Evolutionary conservation across 2,797 vertebrate species (phyloP).

Genomic region (Sebastes diaconus): DNA sequence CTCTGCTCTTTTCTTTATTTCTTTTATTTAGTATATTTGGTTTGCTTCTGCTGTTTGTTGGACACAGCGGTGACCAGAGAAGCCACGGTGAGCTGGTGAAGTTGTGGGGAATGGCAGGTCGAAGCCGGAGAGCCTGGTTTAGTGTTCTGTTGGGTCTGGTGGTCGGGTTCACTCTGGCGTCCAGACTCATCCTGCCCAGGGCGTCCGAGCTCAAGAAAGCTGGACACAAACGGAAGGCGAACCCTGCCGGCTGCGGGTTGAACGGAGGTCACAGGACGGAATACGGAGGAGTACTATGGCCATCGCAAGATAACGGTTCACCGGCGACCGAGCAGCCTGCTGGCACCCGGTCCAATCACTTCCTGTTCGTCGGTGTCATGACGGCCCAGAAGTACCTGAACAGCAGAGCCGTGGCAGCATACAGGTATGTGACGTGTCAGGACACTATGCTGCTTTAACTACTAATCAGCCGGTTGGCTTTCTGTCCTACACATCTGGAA

Average conservation of each 20-base stretch:
- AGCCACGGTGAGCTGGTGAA: conserved; percentile 44
- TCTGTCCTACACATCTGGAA: background rate
- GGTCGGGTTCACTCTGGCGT: conserved; percentile 94
- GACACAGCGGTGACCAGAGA: conserved; percentile 10
- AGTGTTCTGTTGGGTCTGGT: conserved; percentile 93
- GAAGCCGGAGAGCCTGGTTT: conserved; percentile 94
- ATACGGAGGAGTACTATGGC: conserved; percentile 63
- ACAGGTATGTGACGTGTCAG: conserved; percentile 82
- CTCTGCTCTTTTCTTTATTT: background rate
- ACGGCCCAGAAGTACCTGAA: conserved; percentile 98
- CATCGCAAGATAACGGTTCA: conserved; percentile 64
- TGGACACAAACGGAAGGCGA: conserved; percentile 84
- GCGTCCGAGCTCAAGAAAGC: conserved; percentile 88
- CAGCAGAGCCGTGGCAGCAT: conserved; percentile 91
- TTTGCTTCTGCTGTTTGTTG: conserved; percentile 9
- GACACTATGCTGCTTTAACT: too few relatives aligned
- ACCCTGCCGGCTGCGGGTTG: conserved; percentile 74
- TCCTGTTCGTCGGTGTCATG: conserved; percentile 96
- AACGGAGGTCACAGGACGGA: conserved; percentile 66
- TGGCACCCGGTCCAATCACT: conserved; percentile 78
- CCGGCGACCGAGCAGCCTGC: conserved; percentile 68
- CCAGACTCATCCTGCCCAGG: conserved; percentile 90
- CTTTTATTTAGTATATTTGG: background rate
- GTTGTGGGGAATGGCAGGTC: conserved; percentile 89
- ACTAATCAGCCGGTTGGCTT: too few relatives aligned